Conservation (phyloP, 2,797 vertebrate genomes). For the Notolabrus celidotus region DNA sequence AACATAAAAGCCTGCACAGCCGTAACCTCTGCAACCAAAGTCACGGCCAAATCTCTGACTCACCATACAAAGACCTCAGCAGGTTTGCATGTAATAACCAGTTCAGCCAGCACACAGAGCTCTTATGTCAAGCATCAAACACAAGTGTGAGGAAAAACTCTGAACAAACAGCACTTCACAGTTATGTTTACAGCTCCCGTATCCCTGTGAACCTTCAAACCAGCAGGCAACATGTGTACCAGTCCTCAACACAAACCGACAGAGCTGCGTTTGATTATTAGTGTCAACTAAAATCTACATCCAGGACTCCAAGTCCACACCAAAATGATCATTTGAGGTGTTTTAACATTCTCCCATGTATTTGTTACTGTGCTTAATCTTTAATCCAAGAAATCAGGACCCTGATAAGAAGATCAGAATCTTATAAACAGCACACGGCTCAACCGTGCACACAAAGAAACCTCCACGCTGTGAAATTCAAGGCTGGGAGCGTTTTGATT, state of each 20-base stretch:
- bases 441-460: conserved; percentile 42
- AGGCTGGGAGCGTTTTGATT: conserved; percentile 9
- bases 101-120: background rate
- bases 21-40: conserved; percentile 2
- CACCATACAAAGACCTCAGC: background rate
- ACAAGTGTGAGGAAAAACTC: background rate
- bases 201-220: background rate
- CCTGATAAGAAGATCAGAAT: background rate
- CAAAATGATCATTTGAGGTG: background rate
- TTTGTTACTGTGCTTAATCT: conserved; percentile 2
- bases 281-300: background rate
- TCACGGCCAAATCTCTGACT: background rate
- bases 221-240: background rate
- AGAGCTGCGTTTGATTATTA: background rate
- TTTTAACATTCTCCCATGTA: background rate
- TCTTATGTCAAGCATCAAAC: background rate
- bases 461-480: conserved; percentile 1
- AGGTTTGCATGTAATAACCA: background rate
- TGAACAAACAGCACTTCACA: background rate
- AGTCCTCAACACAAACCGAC: background rate
- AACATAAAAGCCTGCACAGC: conserved; percentile 11
- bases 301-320: background rate
- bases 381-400: background rate
- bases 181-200: background rate
- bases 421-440: background rate